Evolutionary conservation across 2,888 invertebrate species (phyloP).

Genomic region (Spodoptera exigua): DNA sequence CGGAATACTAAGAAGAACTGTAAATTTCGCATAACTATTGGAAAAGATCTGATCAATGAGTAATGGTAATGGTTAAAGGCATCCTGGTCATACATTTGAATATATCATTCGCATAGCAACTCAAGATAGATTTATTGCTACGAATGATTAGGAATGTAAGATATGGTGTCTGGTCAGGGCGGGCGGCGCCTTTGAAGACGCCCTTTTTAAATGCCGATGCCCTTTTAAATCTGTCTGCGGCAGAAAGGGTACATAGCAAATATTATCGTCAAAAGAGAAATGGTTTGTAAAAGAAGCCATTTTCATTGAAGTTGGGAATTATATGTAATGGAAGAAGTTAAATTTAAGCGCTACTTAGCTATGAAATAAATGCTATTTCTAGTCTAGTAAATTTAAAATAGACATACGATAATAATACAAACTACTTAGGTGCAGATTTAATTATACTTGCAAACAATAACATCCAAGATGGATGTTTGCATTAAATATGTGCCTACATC

Average conservation of each 20-base stretch:
- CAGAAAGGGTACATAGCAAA: slow-evolving; percentile 35
- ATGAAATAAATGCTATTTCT: slow-evolving; percentile 33
- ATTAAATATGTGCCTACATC: slow-evolving; percentile 50
- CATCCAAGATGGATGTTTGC: slow-evolving; percentile 53
- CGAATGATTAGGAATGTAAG: slow-evolving; percentile 47
- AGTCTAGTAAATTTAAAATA: slow-evolving; percentile 44
- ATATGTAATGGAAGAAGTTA: neutral
- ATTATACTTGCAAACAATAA: slow-evolving; percentile 51
- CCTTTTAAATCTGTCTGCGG: slow-evolving; percentile 58
- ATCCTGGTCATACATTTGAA: slow-evolving; percentile 25
- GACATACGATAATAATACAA: slow-evolving; percentile 43
- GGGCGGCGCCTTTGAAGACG: slow-evolving; percentile 64
- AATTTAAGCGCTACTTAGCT: slow-evolving; percentile 19
- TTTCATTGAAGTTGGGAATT: too few relatives aligned
- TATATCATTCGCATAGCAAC: slow-evolving; percentile 28
- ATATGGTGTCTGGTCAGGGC: slow-evolving; percentile 62
- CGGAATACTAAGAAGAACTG: slow-evolving; percentile 34
- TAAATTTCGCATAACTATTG: slow-evolving; percentile 33
- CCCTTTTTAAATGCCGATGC: slow-evolving; percentile 63
- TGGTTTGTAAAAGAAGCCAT: too few relatives aligned
- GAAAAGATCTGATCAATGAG: slow-evolving; percentile 43
- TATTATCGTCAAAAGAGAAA: slow-evolving; percentile 5
- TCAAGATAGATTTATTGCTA: slow-evolving; percentile 45
- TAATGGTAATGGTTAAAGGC: slow-evolving; percentile 41
- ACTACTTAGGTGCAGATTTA: slow-evolving; percentile 46